A percentile compares a stretch with the other conserved stretches of the same genome.
Conservation (phyloP, 2,888 invertebrate genomes). For the Thecocarcelia acutangulata region DNA sequence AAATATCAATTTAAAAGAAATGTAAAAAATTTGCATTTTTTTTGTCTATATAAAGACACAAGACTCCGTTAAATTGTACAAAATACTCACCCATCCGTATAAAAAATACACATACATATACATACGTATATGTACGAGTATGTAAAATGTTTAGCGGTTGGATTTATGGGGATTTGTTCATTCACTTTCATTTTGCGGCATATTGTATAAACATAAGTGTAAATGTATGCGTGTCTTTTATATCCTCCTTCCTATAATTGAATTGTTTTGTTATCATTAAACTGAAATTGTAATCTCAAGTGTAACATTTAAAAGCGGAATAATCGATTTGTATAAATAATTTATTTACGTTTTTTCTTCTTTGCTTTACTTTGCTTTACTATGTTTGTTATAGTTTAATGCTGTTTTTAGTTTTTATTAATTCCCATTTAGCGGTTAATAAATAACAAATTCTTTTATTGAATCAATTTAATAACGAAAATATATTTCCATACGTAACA, state of each 20-base stretch:
- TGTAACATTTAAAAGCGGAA: slow-evolving; percentile 68
- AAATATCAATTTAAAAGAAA: slow-evolving; percentile 31
- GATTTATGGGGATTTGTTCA: slow-evolving; percentile 58
- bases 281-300: slow-evolving; percentile 71
- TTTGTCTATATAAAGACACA: slow-evolving; percentile 45
- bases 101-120: slow-evolving; percentile 3
- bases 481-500: no score
- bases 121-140: neutral
- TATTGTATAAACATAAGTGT: slow-evolving; percentile 2
- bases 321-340: slow-evolving; percentile 67
- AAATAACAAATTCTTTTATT: slow-evolving; percentile 15
- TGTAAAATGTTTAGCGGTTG: slow-evolving; percentile 46
- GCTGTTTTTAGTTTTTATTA: slow-evolving; percentile 24
- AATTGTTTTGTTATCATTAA: slow-evolving; percentile 72
- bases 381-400: slow-evolving; percentile 18
- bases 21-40: slow-evolving; percentile 68
- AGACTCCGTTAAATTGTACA: neutral
- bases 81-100: neutral
- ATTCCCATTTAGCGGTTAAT: slow-evolving; percentile 26
- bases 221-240: slow-evolving; percentile 18
- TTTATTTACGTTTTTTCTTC: slow-evolving; percentile 38
- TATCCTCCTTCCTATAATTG: slow-evolving; percentile 67
- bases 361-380: slow-evolving; percentile 1
- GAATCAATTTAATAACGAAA: no score
- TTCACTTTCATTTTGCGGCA: slow-evolving; percentile 31